Evolutionary conservation across 2,888 invertebrate genomes (phyloP), one percentile per base, ranked within the genome.

Genomic region (Cerceris rybyensis): DNA sequence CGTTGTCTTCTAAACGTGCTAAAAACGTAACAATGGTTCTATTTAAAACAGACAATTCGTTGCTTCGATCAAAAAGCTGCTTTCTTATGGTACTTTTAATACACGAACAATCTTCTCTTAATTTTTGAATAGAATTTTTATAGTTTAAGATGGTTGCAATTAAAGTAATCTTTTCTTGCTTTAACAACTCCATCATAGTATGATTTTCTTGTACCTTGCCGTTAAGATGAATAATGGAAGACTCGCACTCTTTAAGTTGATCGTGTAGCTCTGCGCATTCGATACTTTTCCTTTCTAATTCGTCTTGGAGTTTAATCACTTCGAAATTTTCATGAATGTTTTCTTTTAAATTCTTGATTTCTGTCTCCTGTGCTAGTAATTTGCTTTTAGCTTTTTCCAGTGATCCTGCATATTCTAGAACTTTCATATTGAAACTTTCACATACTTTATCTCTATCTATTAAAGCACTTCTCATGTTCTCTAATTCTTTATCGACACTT

Each of bases 231-330:
- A 78, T 78, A 11, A 86, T 85, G 14, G 78, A 80, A 2, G 78
- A 72, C 65, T 82, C 86, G 65, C 78, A 84, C 11, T 84, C 85
- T 42, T 89, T 83, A 13, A 90, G 73, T 75, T 90, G 86, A 52
- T 70, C 85, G 6, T 66, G 71, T 9, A 88, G 65, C n/a, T 81
- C 86, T 14, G 78, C 69, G 63, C 90, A 70, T 63, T 88, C 89
- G 0, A 66, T 60, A 2, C 78, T 86, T 66, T 90, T 88, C 61
- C 70, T 85, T 68, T 88, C 87, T 14, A 88, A 68, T 50, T 89
- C 88, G 11, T 86, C 84, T 0, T 67, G 66, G 13, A 85, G 59
- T 63, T 78, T 79, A 41, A 41, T 74, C 17, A 83, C 46, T 49
- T 85, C 80, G 9, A 77, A 76, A 50, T 80, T 80, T 9, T 78